Percentiles rank a stretch among this genome's conserved stretches.
Evolutionary conservation across 2,113 vertebrate genomes (phyloP).

Genomic region (Cebus imitator): DNA sequence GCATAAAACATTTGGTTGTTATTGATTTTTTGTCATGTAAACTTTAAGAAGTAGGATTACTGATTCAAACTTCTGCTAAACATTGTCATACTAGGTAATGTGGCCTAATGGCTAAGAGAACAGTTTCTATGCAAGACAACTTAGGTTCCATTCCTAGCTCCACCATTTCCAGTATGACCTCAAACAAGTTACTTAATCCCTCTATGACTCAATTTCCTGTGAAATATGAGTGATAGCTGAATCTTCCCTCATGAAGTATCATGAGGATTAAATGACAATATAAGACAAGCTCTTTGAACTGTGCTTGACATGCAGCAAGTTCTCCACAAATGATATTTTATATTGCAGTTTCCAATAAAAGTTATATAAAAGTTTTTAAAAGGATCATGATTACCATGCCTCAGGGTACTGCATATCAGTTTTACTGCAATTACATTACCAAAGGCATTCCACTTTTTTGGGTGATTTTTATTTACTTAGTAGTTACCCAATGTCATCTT

Average conservation of each 20-base stretch:
- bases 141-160: not conserved
- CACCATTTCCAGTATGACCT: not conserved
- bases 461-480: not conserved
- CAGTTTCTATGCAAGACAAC: not conserved
- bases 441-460: not conserved
- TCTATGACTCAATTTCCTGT: constrained; percentile 1
- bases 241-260: not conserved
- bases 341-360: not conserved
- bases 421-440: constrained; percentile 15
- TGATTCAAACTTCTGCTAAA: not conserved
- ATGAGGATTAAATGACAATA: not conserved
- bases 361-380: not conserved
- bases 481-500: not conserved
- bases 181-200: not conserved
- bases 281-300: constrained; percentile 1
- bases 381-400: not conserved
- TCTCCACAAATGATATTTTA: not conserved
- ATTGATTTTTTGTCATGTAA: not conserved
- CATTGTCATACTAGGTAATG: not conserved
- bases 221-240: not conserved
- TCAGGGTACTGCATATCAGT: not conserved
- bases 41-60: not conserved
- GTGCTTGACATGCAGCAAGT: not conserved
- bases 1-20: not conserved
- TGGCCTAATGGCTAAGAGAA: not conserved